phyloP scores from a whole-genome alignment of 1,140 invertebrate genomes.

The Tetramorium simillimum region DNA sequence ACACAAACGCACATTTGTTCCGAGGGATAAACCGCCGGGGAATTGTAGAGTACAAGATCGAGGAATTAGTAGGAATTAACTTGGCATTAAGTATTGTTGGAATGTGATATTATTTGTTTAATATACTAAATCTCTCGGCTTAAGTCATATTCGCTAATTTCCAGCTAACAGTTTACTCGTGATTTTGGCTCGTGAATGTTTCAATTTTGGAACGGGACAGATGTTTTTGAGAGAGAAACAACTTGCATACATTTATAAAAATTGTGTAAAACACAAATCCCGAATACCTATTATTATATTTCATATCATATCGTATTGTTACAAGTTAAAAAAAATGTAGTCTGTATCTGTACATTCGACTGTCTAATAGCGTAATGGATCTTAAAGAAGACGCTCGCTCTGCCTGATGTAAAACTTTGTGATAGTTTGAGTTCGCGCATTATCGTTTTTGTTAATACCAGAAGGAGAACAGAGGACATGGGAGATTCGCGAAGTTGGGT shows the following conservation, averaged over 20 bases:
- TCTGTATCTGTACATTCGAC: background rate
- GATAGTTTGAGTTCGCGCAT: background rate
- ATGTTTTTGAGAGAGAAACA: background rate
- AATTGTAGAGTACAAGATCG: slow-evolving; percentile 21
- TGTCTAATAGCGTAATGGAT: background rate
- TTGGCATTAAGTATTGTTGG: slow-evolving; percentile 11
- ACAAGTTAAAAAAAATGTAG: background rate
- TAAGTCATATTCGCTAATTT: background rate
- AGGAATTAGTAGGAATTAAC: slow-evolving; percentile 35
- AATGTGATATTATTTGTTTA: slow-evolving; percentile 6
- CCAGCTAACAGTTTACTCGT: background rate
- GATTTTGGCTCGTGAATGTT: background rate
- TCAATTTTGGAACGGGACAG: background rate
- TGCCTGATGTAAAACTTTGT: background rate
- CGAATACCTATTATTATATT: background rate
- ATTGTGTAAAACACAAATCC: background rate
- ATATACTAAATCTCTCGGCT: background rate
- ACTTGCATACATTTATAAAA: background rate
- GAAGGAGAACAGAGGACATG: slow-evolving; percentile 17
- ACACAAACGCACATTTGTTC: slow-evolving; percentile 21
- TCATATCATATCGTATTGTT: background rate
- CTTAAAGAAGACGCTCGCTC: background rate
- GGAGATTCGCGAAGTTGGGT: slow-evolving; percentile 3
- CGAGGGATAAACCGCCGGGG: slow-evolving; percentile 21
- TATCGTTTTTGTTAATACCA: slow-evolving; percentile 24